Conservation (phyloP, 2,113 vertebrate species). For the Ginglymostoma cirratum region DNA sequence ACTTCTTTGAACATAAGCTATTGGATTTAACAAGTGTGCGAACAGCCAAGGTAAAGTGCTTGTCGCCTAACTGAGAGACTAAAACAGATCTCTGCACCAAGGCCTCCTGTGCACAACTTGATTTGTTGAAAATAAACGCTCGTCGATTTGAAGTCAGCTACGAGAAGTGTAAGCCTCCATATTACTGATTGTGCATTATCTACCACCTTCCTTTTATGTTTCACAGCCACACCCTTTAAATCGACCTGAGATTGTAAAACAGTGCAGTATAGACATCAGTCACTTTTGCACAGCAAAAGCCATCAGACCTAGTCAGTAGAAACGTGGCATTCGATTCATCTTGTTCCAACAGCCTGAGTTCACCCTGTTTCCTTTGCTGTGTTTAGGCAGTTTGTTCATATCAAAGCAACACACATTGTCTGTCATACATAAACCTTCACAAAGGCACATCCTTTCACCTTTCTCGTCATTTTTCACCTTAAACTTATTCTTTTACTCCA, state of each 20-base stretch:
- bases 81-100: background rate
- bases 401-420: background rate
- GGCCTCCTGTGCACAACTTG: background rate
- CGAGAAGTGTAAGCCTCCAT: background rate
- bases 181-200: background rate
- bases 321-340: background rate
- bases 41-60: no score
- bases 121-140: background rate
- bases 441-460: background rate
- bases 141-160: background rate
- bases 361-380: background rate
- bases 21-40: no score
- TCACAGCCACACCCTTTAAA: background rate
- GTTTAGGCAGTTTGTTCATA: background rate
- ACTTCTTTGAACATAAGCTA: background rate
- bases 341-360: background rate
- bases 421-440: background rate
- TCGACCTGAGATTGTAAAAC: background rate
- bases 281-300: no score
- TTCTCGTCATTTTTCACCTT: background rate
- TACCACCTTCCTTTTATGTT: background rate
- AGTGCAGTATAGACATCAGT: background rate
- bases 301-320: background rate
- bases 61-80: background rate
- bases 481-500: background rate